These are phyloP conservation scores for Echeneis naucrates DNA, from an alignment of 2,797 vertebrate genomes.

Conservation along the genomic window DNA sequence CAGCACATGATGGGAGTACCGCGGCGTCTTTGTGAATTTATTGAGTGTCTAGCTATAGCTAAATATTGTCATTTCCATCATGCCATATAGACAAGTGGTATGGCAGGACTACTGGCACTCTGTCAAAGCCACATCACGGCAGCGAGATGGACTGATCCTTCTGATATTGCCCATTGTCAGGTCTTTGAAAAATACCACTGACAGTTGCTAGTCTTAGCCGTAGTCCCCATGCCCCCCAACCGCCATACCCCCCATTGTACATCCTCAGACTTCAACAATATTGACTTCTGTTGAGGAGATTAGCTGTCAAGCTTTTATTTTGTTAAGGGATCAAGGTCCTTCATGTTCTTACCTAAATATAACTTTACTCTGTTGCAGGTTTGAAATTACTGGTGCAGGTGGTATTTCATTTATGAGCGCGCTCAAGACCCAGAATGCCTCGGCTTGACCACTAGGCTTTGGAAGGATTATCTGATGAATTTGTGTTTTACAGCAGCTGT, in stretches of 20 bases:
- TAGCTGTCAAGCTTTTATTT: slow-evolving; percentile 86
- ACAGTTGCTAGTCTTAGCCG: slow-evolving; percentile 73
- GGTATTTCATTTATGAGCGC: slow-evolving; percentile 87
- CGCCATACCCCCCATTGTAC: slow-evolving; percentile 47
- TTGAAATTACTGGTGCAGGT: slow-evolving; percentile 79
- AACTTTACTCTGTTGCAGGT: slow-evolving; percentile 78
- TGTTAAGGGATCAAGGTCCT: slow-evolving; percentile 88
- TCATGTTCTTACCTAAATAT: slow-evolving; percentile 87
- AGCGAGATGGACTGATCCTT: slow-evolving; percentile 63
- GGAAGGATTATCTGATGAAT: slow-evolving; percentile 87
- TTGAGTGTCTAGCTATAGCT: slow-evolving; percentile 51
- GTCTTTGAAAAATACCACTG: slow-evolving; percentile 70
- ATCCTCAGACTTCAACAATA: slow-evolving; percentile 83
- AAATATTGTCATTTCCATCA: slow-evolving; percentile 56
- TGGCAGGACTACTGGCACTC: slow-evolving; percentile 43
- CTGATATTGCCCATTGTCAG: slow-evolving; percentile 59
- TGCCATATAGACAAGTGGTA: slow-evolving; percentile 41
- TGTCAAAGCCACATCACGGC: slow-evolving; percentile 57
- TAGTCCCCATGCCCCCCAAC: slow-evolving; percentile 50
- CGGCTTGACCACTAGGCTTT: slow-evolving; percentile 87
- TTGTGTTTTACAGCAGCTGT: slow-evolving; percentile 91
- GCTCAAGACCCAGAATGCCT: slow-evolving; percentile 86
- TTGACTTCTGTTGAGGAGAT: slow-evolving; percentile 85
- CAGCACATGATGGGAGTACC: slow-evolving; percentile 9
- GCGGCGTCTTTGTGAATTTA: slow-evolving; percentile 45